phyloP scores from a whole-genome alignment of 2,888 invertebrate species.

The Pharmacophagus antenor region DNA sequence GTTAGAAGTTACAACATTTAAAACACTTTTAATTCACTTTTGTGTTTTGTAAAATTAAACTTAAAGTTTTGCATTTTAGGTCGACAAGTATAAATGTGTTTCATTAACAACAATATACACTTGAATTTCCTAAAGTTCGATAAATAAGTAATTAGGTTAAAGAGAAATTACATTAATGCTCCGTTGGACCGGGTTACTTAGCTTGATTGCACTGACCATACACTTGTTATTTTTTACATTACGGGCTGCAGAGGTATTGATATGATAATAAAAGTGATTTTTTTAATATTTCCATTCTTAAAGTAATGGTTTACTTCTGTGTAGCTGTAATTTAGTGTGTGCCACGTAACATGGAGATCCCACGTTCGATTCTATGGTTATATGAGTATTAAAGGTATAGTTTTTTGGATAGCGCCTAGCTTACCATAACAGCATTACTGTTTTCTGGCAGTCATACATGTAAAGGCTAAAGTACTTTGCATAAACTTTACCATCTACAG shows the following conservation, averaged over 20 bases:
- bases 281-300: not conserved
- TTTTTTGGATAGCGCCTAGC: no score
- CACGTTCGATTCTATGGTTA: no score
- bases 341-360: no score
- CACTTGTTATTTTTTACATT: slow-evolving; percentile 17
- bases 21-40: no score
- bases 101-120: slow-evolving; percentile 16
- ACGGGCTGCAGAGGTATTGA: not conserved
- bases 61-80: not conserved
- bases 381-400: not conserved
- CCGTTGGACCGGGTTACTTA: slow-evolving; percentile 15
- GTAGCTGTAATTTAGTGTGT: not conserved
- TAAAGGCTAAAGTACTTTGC: no score
- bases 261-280: not conserved
- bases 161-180: slow-evolving; percentile 17
- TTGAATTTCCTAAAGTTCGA: slow-evolving; percentile 21
- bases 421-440: no score
- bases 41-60: no score
- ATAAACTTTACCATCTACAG: no score
- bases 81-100: not conserved
- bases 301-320: not conserved
- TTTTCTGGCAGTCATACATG: no score
- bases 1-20: no score
- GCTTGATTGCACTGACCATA: slow-evolving; percentile 24
- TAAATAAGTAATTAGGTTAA: slow-evolving; percentile 26